phyloP scores from a whole-genome alignment of 2,797 vertebrate species.

The Ceryle rudis region DNA sequence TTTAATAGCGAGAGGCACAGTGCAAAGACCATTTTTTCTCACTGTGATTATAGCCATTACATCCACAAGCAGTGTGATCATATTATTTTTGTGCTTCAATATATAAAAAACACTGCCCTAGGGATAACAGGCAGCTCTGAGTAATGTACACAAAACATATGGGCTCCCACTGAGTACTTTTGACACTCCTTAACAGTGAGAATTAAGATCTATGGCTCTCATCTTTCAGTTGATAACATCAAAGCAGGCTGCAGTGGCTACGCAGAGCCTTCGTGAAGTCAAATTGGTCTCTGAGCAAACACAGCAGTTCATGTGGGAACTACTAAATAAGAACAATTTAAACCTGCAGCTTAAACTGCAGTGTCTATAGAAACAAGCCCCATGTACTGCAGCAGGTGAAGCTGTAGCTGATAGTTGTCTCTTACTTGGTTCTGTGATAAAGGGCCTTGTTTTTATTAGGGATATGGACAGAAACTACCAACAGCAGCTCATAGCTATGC shows the following conservation, averaged over 20 bases:
- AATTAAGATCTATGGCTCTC: slow-evolving; percentile 31
- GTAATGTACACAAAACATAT: neutral
- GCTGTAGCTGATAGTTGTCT: neutral
- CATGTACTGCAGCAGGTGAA: neutral
- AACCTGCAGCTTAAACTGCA: neutral
- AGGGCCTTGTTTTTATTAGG: neutral
- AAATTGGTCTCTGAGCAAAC: slow-evolving; percentile 7
- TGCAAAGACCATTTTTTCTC: neutral
- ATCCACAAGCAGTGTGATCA: neutral
- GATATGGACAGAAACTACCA: neutral
- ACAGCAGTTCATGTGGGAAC: neutral
- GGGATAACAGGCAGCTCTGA: neutral
- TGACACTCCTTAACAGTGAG: slow-evolving; percentile 3
- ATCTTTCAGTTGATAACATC: slow-evolving; percentile 30
- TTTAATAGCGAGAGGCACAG: neutral
- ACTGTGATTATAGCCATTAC: neutral
- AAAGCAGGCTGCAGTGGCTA: slow-evolving; percentile 14
- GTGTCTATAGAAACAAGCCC: neutral
- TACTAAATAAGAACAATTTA: neutral
- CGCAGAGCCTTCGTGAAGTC: neutral
- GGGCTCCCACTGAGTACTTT: neutral
- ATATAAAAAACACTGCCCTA: neutral
- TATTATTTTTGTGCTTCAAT: neutral
- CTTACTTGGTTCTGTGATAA: neutral
- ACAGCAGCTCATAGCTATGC: slow-evolving; percentile 7